Evolutionary conservation across 2,888 invertebrate genomes (phyloP).

Genomic region (Marasmarcha lunaedactyla): DNA sequence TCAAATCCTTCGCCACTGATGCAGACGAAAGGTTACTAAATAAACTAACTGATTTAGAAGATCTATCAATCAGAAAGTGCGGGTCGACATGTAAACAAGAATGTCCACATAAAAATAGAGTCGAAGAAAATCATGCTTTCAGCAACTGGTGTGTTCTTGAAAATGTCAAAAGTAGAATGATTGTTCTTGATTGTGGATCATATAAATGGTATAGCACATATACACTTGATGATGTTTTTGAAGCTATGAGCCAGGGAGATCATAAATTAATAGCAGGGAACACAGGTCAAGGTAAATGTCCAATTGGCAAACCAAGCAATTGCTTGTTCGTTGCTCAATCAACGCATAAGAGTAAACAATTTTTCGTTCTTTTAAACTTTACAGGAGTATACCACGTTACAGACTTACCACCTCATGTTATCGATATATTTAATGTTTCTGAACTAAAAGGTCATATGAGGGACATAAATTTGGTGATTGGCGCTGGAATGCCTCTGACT

Average conservation of each 20-base stretch:
- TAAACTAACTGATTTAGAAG: conserved; percentile 62
- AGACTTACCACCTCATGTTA: conserved; percentile 50
- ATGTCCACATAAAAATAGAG: conserved; percentile 15
- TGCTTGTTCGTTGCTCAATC: not conserved
- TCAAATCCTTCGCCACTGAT: conserved; percentile 79
- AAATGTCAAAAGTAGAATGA: conserved; percentile 25
- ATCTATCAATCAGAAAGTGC: conserved; percentile 71
- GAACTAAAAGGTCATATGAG: conserved; percentile 59
- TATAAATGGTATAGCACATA: conserved; percentile 64
- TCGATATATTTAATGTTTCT: conserved; percentile 71
- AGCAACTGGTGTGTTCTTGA: conserved; percentile 28
- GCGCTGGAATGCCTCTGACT: conserved; percentile 66
- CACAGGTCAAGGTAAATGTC: conserved; percentile 76
- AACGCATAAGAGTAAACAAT: not conserved
- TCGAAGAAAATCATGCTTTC: conserved; percentile 12
- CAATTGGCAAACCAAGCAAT: not conserved
- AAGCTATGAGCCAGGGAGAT: conserved; percentile 43
- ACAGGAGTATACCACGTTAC: conserved; percentile 43
- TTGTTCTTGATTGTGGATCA: conserved; percentile 30
- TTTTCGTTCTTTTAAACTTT: no score
- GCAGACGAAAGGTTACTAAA: conserved; percentile 59
- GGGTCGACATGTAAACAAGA: conserved; percentile 65
- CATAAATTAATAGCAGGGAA: conserved; percentile 81
- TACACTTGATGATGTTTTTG: conserved; percentile 56
- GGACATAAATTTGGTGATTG: conserved; percentile 53